Conservation (phyloP, 2,797 vertebrate species). For the Danio aesculapii region DNA sequence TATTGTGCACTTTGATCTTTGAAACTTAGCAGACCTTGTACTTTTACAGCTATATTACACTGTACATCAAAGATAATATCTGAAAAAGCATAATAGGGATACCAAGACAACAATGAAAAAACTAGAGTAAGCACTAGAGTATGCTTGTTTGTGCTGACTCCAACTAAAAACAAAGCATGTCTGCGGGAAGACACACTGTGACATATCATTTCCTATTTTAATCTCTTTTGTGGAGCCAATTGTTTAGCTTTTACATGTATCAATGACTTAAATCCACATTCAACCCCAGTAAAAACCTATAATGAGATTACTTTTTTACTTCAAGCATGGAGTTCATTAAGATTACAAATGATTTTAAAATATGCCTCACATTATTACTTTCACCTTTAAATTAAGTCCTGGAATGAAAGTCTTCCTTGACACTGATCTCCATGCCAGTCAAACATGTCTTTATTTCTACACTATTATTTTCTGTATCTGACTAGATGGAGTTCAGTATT, state of each 20-base stretch:
- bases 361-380: not conserved
- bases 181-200: not conserved
- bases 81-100: not conserved
- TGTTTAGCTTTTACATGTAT: not conserved
- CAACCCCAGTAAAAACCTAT: not conserved
- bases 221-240: not conserved
- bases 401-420: too few relatives aligned
- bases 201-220: not conserved
- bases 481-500: too few relatives aligned
- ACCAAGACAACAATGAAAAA: not conserved
- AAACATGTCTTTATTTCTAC: too few relatives aligned
- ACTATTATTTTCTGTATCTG: too few relatives aligned
- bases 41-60: too few relatives aligned
- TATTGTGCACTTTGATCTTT: too few relatives aligned
- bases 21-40: too few relatives aligned
- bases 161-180: constrained; percentile 6
- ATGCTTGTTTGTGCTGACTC: constrained; percentile 21
- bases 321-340: not conserved
- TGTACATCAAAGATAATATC: too few relatives aligned
- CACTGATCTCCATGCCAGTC: too few relatives aligned
- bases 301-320: not conserved
- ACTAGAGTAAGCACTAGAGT: not conserved
- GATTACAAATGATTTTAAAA: not conserved
- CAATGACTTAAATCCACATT: constrained; percentile 6
- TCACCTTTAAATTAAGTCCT: not conserved